Evolutionary conservation across 2,797 vertebrate genomes (phyloP), one percentile per base, ranked within the genome.

Genomic region (Aphelocoma californica): DNA sequence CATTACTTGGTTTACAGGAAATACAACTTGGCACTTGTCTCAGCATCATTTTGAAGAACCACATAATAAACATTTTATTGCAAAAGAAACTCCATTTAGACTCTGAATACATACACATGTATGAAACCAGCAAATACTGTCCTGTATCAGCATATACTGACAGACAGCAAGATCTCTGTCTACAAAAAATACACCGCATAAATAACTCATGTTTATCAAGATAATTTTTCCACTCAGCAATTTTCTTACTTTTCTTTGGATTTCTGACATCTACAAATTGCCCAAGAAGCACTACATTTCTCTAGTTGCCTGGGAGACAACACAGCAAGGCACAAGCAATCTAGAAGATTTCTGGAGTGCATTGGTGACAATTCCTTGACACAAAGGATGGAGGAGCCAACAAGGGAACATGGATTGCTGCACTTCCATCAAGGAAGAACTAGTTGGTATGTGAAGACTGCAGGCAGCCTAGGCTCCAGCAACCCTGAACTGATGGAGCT

Each of bases 161-260:
- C 64, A 86, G 79, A 71, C 72, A 53, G 42, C 65, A 70, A 90
- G 66, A 86, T 65, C 18, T 8, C 11, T 18, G n/a, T 32, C 65
- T 57, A 47, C 54, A 53, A 78, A 88, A 87, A 69, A 66, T 17
- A 75, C 2, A 25, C 11, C 44, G 12, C 32, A 61, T 40, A 78
- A 90, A 71, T 74, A 58, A 77, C 94, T 79, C 18, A 61, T 42
- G 17, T 70, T 87, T 79, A 69, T 69, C 10, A 72, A 90, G 54
- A 36, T 45, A 45, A 77, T 65, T 88, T 92, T 86, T 90, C 25
- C 60, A 69, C 28, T 74, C 48, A 58, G 51, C 65, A 67, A 45
- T 92, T 90, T 92, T 31, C 36, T 83, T 79, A 42, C 32, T 88
- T 92, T 92, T 91, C 31, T 83, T 82, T 79, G 65, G 64, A 73